A percentile compares a stretch with the other conserved stretches of the same genome.
These are phyloP conservation scores for Hemicrepidius hirtus DNA, from an alignment of 2,888 invertebrate genomes.

Conservation along the genomic window DNA sequence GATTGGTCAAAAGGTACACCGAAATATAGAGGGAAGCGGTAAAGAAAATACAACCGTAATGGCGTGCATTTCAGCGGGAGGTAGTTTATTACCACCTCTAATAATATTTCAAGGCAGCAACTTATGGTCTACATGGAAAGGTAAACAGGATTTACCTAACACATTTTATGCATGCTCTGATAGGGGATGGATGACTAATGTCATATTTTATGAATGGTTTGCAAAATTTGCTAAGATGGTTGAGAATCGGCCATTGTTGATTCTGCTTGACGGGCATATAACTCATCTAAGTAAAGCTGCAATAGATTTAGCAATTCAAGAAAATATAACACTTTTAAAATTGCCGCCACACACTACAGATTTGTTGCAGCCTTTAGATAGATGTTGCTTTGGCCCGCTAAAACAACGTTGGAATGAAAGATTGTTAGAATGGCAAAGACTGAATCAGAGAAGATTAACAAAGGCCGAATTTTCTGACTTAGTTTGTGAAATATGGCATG, in stretches of 20 bases:
- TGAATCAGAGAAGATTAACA: slow-evolving; percentile 25
- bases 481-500: slow-evolving; percentile 20
- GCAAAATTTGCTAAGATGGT: slow-evolving; percentile 8
- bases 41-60: slow-evolving; percentile 56
- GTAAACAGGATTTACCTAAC: slow-evolving; percentile 2
- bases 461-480: slow-evolving; percentile 35
- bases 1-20: slow-evolving; percentile 52
- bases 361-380: slow-evolving; percentile 36
- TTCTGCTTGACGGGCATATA: slow-evolving; percentile 21
- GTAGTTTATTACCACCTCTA: no score
- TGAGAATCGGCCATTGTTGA: slow-evolving; percentile 7
- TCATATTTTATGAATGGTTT: slow-evolving; percentile 12
- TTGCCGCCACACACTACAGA: slow-evolving; percentile 34
- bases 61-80: slow-evolving; percentile 53
- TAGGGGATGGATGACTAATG: slow-evolving; percentile 35
- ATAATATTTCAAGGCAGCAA: slow-evolving; percentile 33
- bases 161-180: slow-evolving; percentile 9
- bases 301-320: slow-evolving; percentile 7
- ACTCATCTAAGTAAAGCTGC: slow-evolving; percentile 8
- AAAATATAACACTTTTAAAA: slow-evolving; percentile 28
- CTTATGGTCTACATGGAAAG: slow-evolving; percentile 8
- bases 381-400: slow-evolving; percentile 31
- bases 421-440: slow-evolving; percentile 28
- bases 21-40: slow-evolving; percentile 53
- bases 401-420: slow-evolving; percentile 29